A percentile compares a stretch with the other conserved stretches of the same genome.
Conservation (phyloP, 2,113 vertebrate species). For the Centropus bengalensis region DNA sequence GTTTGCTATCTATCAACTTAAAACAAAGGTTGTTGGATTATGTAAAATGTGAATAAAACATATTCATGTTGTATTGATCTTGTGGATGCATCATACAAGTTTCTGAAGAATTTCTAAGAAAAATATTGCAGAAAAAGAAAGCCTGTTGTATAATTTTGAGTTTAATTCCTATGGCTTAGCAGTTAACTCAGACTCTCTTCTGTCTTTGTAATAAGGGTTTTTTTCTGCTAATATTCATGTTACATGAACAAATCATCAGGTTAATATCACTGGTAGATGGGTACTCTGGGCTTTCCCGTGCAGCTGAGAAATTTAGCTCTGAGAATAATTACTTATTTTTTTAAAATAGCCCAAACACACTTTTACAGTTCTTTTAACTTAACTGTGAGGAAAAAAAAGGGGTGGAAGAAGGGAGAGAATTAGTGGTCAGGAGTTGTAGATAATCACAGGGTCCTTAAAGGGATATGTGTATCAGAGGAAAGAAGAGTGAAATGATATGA, state of each 20-base stretch:
- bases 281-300: background rate
- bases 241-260: background rate
- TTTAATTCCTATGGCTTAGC: background rate
- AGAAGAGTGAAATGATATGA: background rate
- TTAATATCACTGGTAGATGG: background rate
- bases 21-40: background rate
- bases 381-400: background rate
- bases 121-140: background rate
- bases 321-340: background rate
- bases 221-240: background rate
- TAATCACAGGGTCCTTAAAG: background rate
- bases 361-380: background rate
- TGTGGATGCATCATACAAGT: background rate
- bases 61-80: background rate
- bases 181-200: background rate
- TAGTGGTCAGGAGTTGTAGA: background rate
- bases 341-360: background rate
- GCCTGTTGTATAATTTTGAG: background rate
- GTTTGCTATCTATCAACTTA: background rate
- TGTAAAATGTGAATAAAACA: background rate
- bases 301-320: background rate
- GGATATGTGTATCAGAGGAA: accelerated
- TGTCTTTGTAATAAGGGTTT: background rate
- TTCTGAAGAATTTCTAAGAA: background rate
- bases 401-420: accelerated